Percentiles rank a stretch among this genome's conserved stretches.
phyloP scores from a whole-genome alignment of 2,888 invertebrate genomes.

The Kryphioiulus occultus region DNA sequence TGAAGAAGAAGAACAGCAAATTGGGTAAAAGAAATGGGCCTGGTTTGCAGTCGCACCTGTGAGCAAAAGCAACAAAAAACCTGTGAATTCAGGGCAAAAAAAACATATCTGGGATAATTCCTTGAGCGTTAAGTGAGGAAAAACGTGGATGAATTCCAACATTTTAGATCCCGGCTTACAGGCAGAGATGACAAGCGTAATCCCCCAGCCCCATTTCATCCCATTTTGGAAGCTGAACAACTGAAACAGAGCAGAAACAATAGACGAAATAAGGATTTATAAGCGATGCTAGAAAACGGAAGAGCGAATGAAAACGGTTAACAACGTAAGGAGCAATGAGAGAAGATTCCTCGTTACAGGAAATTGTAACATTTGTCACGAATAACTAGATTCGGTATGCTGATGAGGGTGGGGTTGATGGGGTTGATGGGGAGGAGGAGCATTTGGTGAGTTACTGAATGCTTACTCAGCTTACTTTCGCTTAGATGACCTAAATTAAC shows the following conservation, averaged over 20 bases:
- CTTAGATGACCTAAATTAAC: too few species aligned
- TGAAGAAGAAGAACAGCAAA: too few species aligned
- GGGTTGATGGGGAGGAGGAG: too few species aligned
- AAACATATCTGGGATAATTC: neutral
- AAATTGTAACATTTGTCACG: neutral
- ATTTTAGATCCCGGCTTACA: conserved; percentile 21
- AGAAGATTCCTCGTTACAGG: neutral
- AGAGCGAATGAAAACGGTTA: neutral
- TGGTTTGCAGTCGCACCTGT: too few species aligned
- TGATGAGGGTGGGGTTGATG: too few species aligned
- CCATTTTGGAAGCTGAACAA: neutral
- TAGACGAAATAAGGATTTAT: neutral
- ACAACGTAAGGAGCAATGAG: neutral
- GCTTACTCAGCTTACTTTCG: too few species aligned
- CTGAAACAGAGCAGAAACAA: conserved; percentile 18
- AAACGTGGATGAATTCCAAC: neutral
- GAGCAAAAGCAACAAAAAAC: neutral
- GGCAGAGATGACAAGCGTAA: neutral
- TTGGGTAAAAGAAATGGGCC: too few species aligned
- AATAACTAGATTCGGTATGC: neutral
- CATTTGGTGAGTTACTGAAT: too few species aligned
- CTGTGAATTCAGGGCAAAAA: neutral
- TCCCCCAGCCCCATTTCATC: neutral
- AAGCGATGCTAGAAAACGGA: neutral
- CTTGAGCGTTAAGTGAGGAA: neutral